phyloP scores from a whole-genome alignment of 2,797 vertebrate genomes.

The Rhinichthys osculus region DNA sequence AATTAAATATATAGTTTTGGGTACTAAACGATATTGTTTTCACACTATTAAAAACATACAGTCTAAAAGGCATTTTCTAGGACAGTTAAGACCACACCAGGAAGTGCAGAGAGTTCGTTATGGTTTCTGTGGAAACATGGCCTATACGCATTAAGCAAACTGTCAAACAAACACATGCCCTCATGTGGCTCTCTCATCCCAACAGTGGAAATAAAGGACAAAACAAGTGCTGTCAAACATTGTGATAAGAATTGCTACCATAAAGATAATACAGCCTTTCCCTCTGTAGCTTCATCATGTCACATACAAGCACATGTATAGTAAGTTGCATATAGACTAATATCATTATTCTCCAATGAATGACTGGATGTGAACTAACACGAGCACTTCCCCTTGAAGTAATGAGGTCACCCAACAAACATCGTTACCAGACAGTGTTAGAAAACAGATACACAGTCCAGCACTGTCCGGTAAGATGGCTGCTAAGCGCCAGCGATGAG shows the following conservation, averaged over 20 bases:
- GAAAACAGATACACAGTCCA: constrained; percentile 92
- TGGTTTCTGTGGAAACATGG: constrained; percentile 42
- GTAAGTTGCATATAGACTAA: background rate
- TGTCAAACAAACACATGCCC: constrained; percentile 38
- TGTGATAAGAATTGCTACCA: background rate
- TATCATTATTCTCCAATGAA: background rate
- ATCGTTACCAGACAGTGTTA: constrained; percentile 99
- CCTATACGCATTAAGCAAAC: constrained; percentile 36
- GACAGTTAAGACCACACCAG: background rate
- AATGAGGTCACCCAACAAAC: constrained; percentile 89
- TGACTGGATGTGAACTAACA: background rate
- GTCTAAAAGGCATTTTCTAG: background rate
- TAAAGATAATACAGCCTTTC: background rate
- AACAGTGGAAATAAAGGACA: constrained; percentile 45
- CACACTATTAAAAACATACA: background rate
- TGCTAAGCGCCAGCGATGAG: constrained; percentile 83
- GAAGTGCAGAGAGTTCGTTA: constrained; percentile 2
- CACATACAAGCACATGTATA: background rate
- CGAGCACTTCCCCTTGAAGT: constrained; percentile 59
- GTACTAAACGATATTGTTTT: background rate
- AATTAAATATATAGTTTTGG: background rate
- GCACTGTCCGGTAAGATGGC: constrained; percentile 99
- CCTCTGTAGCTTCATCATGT: constrained; percentile 1
- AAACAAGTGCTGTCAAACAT: constrained; percentile 17
- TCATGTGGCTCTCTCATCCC: constrained; percentile 34